phyloP scores from a whole-genome alignment of 2,113 vertebrate species.

The Dasypus novemcinctus region DNA sequence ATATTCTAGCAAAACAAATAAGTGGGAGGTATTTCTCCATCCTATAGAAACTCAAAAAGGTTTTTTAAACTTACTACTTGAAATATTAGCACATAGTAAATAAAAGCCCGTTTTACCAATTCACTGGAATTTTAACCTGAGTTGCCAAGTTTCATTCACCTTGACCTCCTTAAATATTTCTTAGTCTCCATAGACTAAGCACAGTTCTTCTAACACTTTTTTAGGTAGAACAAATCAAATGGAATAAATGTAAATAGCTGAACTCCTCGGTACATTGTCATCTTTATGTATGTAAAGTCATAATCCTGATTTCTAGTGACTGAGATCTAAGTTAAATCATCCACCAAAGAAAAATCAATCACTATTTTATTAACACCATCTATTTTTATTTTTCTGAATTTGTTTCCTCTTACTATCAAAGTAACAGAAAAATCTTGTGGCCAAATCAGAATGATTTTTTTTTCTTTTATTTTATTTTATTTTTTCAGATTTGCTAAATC shows the following conservation, averaged over 20 bases:
- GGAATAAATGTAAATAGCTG: constrained; percentile 27
- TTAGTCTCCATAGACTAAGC: constrained; percentile 7
- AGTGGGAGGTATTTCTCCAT: not conserved
- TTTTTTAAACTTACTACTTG: not conserved
- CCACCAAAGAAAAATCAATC: not conserved
- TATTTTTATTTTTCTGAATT: constrained; percentile 21
- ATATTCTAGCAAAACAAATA: not conserved
- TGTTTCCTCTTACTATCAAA: constrained; percentile 43
- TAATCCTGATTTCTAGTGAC: constrained; percentile 40
- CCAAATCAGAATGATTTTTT: constrained; percentile 7
- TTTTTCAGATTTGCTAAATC: not conserved
- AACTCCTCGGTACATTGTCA: not conserved
- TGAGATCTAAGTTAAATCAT: constrained; percentile 28
- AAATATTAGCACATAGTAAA: not conserved
- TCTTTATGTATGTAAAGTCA: constrained; percentile 46
- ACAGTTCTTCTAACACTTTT: constrained; percentile 26
- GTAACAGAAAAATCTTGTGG: constrained; percentile 40
- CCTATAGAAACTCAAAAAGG: not conserved
- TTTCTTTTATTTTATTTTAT: not conserved
- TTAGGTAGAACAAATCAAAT: constrained; percentile 18
- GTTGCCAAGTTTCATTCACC: not conserved
- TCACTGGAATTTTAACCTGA: constrained; percentile 1
- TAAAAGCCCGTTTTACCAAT: not conserved
- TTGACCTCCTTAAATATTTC: not conserved
- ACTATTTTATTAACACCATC: constrained; percentile 40